Percentiles rank a stretch among this genome's conserved stretches.
Conservation (phyloP, 2,888 invertebrate species). For the Sympetrum striolatum region DNA sequence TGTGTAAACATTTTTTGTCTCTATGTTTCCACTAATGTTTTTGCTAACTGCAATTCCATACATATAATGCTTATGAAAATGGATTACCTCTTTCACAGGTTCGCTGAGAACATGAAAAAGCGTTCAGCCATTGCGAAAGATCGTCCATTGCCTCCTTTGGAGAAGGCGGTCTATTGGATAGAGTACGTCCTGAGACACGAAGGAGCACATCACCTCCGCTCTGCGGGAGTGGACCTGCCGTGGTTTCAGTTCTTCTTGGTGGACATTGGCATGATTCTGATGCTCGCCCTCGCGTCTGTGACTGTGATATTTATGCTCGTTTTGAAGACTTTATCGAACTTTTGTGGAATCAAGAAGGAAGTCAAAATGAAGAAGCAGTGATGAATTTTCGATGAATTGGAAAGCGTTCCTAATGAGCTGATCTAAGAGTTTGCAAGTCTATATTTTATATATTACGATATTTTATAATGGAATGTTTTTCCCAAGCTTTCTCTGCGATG, state of each 20-base stretch:
- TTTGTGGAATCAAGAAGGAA: neutral
- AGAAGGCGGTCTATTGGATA: constrained; percentile 46
- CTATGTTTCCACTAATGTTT: too few species aligned
- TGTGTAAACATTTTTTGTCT: too few species aligned
- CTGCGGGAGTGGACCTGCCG: constrained; percentile 30
- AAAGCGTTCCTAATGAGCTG: neutral
- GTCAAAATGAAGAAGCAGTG: neutral
- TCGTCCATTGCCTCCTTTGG: constrained; percentile 42
- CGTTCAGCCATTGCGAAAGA: neutral
- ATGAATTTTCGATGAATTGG: neutral
- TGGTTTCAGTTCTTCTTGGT: constrained; percentile 44
- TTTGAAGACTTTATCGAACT: neutral
- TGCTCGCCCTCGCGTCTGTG: neutral
- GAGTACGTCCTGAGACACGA: constrained; percentile 47
- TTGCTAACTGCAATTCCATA: too few species aligned
- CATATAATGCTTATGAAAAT: too few species aligned
- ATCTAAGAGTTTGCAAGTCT: neutral
- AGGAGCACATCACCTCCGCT: constrained; percentile 43
- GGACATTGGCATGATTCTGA: neutral
- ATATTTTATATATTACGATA: too few species aligned
- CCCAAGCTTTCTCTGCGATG: neutral
- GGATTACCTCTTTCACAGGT: neutral
- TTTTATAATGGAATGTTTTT: neutral
- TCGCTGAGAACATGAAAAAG: constrained; percentile 29
- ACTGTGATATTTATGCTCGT: neutral